Base-by-base conservation (phyloP, 2,113 vertebrate genomes). In the Cavia porcellus region DNA sequence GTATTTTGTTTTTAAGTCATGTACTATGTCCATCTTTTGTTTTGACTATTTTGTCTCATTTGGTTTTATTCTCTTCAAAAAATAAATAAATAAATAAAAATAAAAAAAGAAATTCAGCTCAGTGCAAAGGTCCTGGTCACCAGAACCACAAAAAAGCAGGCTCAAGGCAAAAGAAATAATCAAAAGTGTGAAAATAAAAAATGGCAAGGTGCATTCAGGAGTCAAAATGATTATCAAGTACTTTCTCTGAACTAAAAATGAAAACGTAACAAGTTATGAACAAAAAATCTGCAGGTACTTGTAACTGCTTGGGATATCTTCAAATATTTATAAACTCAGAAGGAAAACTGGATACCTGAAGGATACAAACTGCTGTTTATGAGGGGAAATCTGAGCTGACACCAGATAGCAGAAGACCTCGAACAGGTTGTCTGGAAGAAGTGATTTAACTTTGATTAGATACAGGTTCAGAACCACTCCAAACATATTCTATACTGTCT, bases 341-440 rank as follows among this genome's bases (percentile, higher is more conserved):
- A n/a, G 19, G 13, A 5, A 77, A 90, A 77, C 35, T 66, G 4
- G n/a, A 35, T 72, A 61, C 42, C 30, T 25, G 17, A 95, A 86
- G 15, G 50, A 79, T 50, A 83, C 47, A 32, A 77, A 81, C 42
- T 87, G 66, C 47, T 74, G 50, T 89, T 42, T 86, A 30, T 82
- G 81, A 94, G 47, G 52, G 47, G 35, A 96, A 96, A 86, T 61
- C 55, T 1, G 10, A 8, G 68, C 30, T 62, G 61, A 86, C 25
- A 70, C 1, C 35, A 90, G 45, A 66, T 50, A 25, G 17, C 4
- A 66, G 68, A 94, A 80, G 17, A 83, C 59, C 75, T 68, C 94
- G 52, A 96, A 86, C 6, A 50, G 74, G 22, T 82, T 77, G 35
- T 86, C 7, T 57, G 38, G 64, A 96, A 94, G 62, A 96, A 74